Evolutionary conservation across 2,113 vertebrate genomes (phyloP).

Genomic region (Macquaria australasica): DNA sequence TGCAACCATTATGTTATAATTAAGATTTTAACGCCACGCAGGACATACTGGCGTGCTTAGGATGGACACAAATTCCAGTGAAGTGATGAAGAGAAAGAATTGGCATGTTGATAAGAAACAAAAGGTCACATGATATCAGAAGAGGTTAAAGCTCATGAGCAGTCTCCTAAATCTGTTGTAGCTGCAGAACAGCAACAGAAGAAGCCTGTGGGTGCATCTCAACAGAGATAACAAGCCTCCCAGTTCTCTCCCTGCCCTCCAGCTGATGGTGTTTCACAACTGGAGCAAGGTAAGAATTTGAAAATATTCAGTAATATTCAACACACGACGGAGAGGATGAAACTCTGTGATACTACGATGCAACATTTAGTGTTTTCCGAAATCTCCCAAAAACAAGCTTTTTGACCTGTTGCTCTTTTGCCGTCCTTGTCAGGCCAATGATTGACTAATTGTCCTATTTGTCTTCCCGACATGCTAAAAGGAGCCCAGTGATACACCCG

Average conservation of each 20-base stretch:
- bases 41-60: background rate
- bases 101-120: slow-evolving; percentile 13
- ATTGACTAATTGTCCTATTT: slow-evolving; percentile 81
- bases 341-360: background rate
- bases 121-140: slow-evolving; percentile 29
- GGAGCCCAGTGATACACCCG: slow-evolving; percentile 45
- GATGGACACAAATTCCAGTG: background rate
- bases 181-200: background rate
- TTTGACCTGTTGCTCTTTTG: slow-evolving; percentile 70
- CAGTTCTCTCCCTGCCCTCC: background rate
- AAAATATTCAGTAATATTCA: background rate
- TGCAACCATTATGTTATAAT: background rate
- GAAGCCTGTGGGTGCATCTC: background rate
- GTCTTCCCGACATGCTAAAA: slow-evolving; percentile 50
- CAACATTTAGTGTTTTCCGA: slow-evolving; percentile 8
- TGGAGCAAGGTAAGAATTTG: background rate
- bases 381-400: slow-evolving; percentile 57
- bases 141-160: background rate
- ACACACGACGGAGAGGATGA: background rate
- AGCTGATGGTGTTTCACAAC: background rate
- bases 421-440: slow-evolving; percentile 81
- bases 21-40: background rate
- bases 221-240: background rate
- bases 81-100: background rate
- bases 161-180: background rate